A percentile compares a stretch with the other conserved stretches of the same genome.
phyloP scores from a whole-genome alignment of 2,888 invertebrate species.

The Spodoptera picta region DNA sequence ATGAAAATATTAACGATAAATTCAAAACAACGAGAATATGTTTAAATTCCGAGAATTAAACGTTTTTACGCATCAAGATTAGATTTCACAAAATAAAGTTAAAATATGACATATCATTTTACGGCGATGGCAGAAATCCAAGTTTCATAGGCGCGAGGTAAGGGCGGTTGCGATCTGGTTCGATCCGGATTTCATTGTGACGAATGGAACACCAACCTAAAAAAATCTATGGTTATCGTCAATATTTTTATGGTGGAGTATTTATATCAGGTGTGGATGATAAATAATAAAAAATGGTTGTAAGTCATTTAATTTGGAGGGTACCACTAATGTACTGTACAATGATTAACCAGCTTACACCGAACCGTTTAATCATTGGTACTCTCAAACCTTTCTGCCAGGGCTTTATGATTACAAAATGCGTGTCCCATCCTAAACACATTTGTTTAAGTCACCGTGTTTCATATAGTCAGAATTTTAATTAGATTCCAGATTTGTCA shows the following conservation, averaged over 20 bases:
- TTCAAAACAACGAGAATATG: no score
- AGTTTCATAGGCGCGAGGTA: background rate
- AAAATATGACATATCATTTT: background rate
- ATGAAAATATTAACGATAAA: background rate
- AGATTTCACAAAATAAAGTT: background rate
- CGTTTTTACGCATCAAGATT: background rate
- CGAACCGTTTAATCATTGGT: slow-evolving; percentile 17
- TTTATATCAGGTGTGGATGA: slow-evolving; percentile 35
- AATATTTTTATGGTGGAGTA: slow-evolving; percentile 6
- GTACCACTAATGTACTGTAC: slow-evolving; percentile 1
- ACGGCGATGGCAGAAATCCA: background rate
- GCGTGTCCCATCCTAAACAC: slow-evolving; percentile 6
- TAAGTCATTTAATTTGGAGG: slow-evolving; percentile 15
- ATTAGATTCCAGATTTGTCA: no score
- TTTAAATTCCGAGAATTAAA: background rate
- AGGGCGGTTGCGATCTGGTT: background rate
- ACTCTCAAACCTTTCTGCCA: slow-evolving; percentile 15
- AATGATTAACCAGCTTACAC: background rate
- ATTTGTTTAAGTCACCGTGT: slow-evolving; percentile 1
- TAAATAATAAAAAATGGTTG: slow-evolving; percentile 7
- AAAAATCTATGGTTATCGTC: background rate
- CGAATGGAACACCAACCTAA: slow-evolving; percentile 14
- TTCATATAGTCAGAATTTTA: no score
- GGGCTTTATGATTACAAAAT: slow-evolving; percentile 14
- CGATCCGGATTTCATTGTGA: slow-evolving; percentile 1